These are phyloP conservation scores for Cydia pomonella DNA, from an alignment of 1,140 invertebrate genomes.

Conservation along the genomic window DNA sequence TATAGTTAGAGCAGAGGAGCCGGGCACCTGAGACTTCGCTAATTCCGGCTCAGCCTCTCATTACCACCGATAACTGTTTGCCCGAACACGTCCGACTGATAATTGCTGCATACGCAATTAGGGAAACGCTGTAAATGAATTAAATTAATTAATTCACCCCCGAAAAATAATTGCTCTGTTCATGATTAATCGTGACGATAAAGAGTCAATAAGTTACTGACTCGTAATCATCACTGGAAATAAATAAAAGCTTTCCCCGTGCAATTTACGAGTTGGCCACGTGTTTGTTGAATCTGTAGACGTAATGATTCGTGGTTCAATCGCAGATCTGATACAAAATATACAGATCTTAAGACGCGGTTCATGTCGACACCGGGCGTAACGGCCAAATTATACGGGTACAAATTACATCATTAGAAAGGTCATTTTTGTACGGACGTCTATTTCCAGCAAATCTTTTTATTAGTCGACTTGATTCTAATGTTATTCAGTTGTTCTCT, in stretches of 20 bases:
- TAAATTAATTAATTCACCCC: constrained; percentile 26
- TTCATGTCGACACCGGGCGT: constrained; percentile 47
- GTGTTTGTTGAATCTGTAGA: not conserved
- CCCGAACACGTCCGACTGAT: constrained; percentile 56
- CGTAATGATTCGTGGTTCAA: constrained; percentile 5
- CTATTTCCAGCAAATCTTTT: constrained; percentile 39
- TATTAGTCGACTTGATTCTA: constrained; percentile 35
- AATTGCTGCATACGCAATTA: constrained; percentile 69
- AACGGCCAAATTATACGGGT: constrained; percentile 58
- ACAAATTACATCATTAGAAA: constrained; percentile 63
- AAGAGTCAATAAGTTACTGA: constrained; percentile 61
- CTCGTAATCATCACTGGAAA: constrained; percentile 44
- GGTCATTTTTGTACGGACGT: constrained; percentile 45
- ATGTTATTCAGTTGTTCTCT: constrained; percentile 24
- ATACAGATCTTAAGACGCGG: constrained; percentile 34
- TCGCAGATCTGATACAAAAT: constrained; percentile 31
- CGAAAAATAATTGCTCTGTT: constrained; percentile 53
- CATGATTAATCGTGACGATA: constrained; percentile 66
- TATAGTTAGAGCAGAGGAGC: not conserved
- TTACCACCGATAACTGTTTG: constrained; percentile 54
- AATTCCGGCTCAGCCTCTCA: constrained; percentile 53
- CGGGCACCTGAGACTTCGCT: constrained; percentile 62
- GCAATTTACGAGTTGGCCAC: constrained; percentile 40
- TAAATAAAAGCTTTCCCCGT: constrained; percentile 28
- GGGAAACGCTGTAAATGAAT: constrained; percentile 61